These are phyloP conservation scores for Odobenus rosmarus DNA, from an alignment of 2,113 vertebrate genomes.

Conservation along the genomic window DNA sequence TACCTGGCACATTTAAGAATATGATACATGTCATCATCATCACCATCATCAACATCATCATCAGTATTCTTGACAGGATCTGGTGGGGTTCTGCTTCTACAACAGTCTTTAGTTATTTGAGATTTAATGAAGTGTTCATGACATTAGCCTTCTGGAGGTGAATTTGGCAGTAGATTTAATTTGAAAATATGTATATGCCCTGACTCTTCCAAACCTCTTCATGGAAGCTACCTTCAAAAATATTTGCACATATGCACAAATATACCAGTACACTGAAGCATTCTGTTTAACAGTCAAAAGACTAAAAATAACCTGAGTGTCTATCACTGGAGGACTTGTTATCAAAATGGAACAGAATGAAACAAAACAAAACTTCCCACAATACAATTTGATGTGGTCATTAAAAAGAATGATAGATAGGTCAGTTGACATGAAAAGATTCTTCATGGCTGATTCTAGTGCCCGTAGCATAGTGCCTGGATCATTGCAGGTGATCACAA, in stretches of 20 bases:
- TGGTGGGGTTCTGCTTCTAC: not conserved
- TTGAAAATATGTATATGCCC: not conserved
- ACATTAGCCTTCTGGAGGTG: not conserved
- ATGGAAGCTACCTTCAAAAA: not conserved
- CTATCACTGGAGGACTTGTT: not conserved
- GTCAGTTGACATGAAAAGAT: conserved; percentile 2
- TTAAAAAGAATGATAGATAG: conserved; percentile 14
- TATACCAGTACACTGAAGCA: not conserved
- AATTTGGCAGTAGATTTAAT: not conserved
- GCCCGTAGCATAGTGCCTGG: not conserved
- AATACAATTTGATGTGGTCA: conserved; percentile 9
- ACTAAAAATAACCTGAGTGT: not conserved
- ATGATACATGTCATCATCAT: not conserved
- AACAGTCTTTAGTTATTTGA: not conserved
- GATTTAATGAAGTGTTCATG: not conserved
- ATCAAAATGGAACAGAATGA: conserved; percentile 19
- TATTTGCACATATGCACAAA: not conserved
- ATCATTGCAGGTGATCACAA: not conserved
- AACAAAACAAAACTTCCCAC: conserved; percentile 17
- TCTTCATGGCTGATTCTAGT: not conserved
- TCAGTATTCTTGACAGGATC: not conserved
- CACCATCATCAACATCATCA: not conserved
- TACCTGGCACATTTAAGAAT: not conserved
- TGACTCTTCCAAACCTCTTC: not conserved
- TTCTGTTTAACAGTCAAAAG: not conserved